Base-by-base conservation (phyloP, 53 echinoderm and acorn worm genomes). In the Holothuria scabra region DNA sequence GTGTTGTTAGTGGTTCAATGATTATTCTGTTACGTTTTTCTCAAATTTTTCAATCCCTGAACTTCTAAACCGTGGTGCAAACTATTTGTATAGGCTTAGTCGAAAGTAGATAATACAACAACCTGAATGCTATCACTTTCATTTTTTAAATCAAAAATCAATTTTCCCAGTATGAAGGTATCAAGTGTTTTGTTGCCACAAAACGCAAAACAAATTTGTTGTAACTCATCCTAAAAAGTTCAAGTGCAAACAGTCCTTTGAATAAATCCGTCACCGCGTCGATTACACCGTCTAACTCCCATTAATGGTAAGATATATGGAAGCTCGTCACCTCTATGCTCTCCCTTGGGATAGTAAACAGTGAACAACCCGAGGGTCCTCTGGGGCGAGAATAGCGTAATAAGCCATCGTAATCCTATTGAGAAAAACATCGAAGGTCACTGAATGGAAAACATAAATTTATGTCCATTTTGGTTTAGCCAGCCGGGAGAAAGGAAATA, bases 361-460 rank as follows among this genome's bases (percentile, higher is more conserved):
- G 52, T 52, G 52, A 52, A 52, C 52, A 52, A 52, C 52, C 52
- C 52, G 52, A 52, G 16, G 14, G 44, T 46, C 41, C 71, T 71
- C 48, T 14, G 16, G 71, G 71, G 25, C 34, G 23, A 12, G 14
- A 41, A 71, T 44, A 44, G n/a, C 71, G 48, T 71, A 71, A 71
- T 71, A 24, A 26, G 41, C 25, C 41, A 12, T 71, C n/a, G 48
- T 71, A 23, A 44, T 46, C 46, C 26, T 44, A 71, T 21, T 46
- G 41, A 71, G 24, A 18, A 71, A 71, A 71, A 71, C 46, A 46
- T 10, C 13, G 48, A 71, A 44, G 71, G 71, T 71, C 71, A 71
- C 34, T 67, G 46, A 24, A 71, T 44, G 32, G n/a, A 71, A 71
- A 71, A 48, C 48, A 48, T 71, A 48, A 71, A 71, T 71, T 71